Percentiles rank a stretch among this genome's conserved stretches.
These are phyloP conservation scores for Paguma larvata DNA, from an alignment of 2,797 vertebrate species.

Conservation along the genomic window DNA sequence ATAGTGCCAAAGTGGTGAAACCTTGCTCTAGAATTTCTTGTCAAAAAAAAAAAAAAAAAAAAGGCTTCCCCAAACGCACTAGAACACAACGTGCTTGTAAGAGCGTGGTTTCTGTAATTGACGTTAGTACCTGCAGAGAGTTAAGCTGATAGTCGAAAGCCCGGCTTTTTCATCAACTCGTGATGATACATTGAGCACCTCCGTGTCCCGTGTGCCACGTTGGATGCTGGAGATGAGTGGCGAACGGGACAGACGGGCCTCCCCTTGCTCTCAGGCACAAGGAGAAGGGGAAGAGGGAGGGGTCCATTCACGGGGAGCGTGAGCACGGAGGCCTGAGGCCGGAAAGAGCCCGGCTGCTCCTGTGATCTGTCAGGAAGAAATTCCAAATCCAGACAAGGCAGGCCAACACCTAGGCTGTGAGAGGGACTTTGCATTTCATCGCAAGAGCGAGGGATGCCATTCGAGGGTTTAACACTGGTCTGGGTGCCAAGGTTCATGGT, in stretches of 20 bases:
- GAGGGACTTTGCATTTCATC: rapidly evolving
- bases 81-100: background rate
- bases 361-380: background rate
- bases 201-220: rapidly evolving
- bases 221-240: background rate
- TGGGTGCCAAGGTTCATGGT: background rate
- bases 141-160: background rate
- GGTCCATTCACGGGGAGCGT: background rate
- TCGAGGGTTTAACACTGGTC: background rate
- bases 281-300: background rate
- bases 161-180: background rate
- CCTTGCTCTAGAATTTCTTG: background rate
- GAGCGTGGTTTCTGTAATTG: background rate
- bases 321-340: background rate
- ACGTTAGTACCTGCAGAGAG: background rate
- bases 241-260: background rate
- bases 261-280: background rate
- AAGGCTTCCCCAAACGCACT: background rate
- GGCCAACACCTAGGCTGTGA: rapidly evolving
- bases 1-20: background rate
- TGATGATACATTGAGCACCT: background rate
- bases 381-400: background rate
- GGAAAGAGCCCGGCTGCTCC: background rate
- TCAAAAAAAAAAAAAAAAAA: background rate
- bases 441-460: background rate